Evolutionary conservation across 2,113 vertebrate genomes (phyloP).

Genomic region (Ptilorrhoa leucosticta): DNA sequence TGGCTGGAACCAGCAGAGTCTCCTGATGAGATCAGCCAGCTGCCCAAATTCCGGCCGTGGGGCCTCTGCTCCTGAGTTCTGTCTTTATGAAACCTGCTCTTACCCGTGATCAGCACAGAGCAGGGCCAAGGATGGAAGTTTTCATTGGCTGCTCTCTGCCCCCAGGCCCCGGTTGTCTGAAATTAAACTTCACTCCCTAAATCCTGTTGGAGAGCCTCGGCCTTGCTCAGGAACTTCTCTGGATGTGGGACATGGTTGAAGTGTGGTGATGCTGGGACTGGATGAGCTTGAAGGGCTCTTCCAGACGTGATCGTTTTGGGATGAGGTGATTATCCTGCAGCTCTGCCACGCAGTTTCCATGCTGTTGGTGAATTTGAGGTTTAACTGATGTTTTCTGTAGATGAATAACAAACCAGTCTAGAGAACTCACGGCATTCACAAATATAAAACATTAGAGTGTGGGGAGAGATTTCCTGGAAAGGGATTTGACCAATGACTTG

Average conservation of each 20-base stretch:
- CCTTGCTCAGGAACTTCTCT: background rate
- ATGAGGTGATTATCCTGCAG: background rate
- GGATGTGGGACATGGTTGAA: rapidly evolving
- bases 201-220: background rate
- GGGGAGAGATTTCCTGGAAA: background rate
- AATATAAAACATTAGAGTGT: background rate
- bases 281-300: background rate
- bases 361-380: background rate
- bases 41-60: background rate
- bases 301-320: background rate
- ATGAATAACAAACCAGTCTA: background rate
- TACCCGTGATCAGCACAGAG: background rate
- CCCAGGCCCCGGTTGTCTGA: background rate
- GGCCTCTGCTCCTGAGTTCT: background rate
- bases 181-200: background rate
- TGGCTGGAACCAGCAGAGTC: background rate
- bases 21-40: background rate
- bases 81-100: background rate
- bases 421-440: background rate
- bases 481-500: background rate
- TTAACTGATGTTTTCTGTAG: background rate
- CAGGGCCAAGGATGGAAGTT: background rate
- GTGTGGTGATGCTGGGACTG: background rate
- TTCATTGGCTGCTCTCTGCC: background rate
- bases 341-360: background rate